Base-by-base conservation (phyloP, 2,113 vertebrate genomes). In the Tylochromis polylepis region DNA sequence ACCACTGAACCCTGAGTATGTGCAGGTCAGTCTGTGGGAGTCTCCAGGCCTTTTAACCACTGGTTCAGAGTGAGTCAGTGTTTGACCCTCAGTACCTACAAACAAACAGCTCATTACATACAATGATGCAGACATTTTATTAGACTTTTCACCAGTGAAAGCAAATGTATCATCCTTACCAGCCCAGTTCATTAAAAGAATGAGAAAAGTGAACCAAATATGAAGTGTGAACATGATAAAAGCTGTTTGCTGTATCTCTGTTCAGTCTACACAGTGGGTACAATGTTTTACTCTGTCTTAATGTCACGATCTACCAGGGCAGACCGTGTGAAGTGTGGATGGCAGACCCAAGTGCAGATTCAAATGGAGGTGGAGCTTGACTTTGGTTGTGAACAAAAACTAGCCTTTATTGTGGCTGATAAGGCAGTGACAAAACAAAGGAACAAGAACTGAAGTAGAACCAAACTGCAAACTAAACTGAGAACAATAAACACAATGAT, bases 11-110 rank as follows among this genome's bases (percentile, higher is more conserved):
- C 31, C 59, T 62, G 59, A 62, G 31, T 36, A 62, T 7, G 59
- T 62, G 36, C 59, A 62, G 59, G 0, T 62, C 59, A 62, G 59
- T 62, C 31, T 62, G 59, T 62, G 31, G 1, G 59, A 62, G 1
- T 62, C 59, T 62, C 59, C 31, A 62, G 59, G 18, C 0, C 5
- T 62, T 62, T 62, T 62, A 36, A 62, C 0, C 0, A 62, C 59
- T 36, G 59, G 18, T 36, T 62, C 16, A 36, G 59, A 62, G 29
- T 62, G 8, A 7, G 59, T 62, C 29, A 62, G 16, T 7, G 16
- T 36, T 62, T 62, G 59, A 62, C 31, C 31, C 0, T 62, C 10
- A 36, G 16, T 36, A 62, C 59, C 59, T 60, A 6, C 58, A 31
- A 11, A 60, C 4, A 60, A 3, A 4, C 16, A 62, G 29, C 0